Base-by-base conservation (phyloP, 2,113 vertebrate species). In the Mormyrus lacerda region DNA sequence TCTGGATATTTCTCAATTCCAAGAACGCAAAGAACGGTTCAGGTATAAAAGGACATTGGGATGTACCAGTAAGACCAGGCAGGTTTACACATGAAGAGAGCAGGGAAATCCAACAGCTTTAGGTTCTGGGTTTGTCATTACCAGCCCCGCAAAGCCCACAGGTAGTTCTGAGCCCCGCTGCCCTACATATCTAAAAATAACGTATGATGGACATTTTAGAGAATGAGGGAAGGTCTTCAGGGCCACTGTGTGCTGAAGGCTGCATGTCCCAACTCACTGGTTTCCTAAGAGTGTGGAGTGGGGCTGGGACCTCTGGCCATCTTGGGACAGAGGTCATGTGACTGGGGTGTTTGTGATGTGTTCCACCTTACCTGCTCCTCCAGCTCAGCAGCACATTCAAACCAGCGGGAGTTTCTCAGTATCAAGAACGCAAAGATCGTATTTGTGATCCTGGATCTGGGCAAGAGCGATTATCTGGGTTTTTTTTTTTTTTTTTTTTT, bases 11-110 rank as follows among this genome's bases (percentile, higher is more conserved):
- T 65, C n/a, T 65, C n/a, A 27, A 27, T 65, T 65, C 9, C 61
- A 31, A 31, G n/a, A 31, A 31, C 1, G n/a, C 10, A 27, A 69
- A 13, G 61, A 69, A 69, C 1, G 11, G 44, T 86, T 45, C 8
- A 8, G 50, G 82, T 48, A 44, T 48, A 3, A 45, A 0, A 31
- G 45, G 27, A 19, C 2, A 39, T 84, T 84, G 47, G 47, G 69
- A 24, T 35, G 1, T 6, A 19, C n/a, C 82, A 47, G 58, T 87
- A 88, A 53, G 44, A 17, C 53, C n/a, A 31, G 27, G 53, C 58
- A 87, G 88, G 89, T 87, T 87, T 91, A 89, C 45, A 88, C 48
- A 31, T 51, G 61, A 9, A 87, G 88, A 82, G 31, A 65, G 47
- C 13, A 11, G 61, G 61, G 61, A 31, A 69, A 31, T 69, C n/a